These are phyloP conservation scores for Clarias pachynema DNA, from an alignment of 2,797 vertebrate species.

Conservation along the genomic window DNA sequence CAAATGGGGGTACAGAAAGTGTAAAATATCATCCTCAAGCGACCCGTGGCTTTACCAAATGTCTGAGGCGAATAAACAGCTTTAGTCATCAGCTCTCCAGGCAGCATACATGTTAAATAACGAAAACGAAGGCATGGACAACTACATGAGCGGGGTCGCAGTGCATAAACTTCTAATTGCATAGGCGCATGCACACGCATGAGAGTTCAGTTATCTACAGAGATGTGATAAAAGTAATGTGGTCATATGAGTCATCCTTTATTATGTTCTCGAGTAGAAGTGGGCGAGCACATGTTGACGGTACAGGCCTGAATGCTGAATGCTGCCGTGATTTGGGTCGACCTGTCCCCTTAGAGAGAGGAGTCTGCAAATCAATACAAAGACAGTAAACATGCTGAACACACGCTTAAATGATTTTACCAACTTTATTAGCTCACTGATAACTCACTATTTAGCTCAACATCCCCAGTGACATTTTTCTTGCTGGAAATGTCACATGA, in stretches of 20 bases:
- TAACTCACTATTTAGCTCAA: constrained; percentile 31
- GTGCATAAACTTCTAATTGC: constrained; percentile 5
- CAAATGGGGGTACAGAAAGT: constrained; percentile 31
- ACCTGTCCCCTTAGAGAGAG: not conserved
- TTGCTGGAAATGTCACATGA: constrained; percentile 34
- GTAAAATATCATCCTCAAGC: constrained; percentile 31
- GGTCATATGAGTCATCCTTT: not conserved
- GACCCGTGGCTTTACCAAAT: constrained; percentile 22
- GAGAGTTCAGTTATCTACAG: not conserved
- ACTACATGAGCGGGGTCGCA: not conserved
- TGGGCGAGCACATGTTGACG: not conserved
- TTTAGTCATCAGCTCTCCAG: constrained; percentile 33
- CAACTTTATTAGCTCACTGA: constrained; percentile 23
- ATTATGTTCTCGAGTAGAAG: not conserved
- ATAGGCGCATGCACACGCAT: not conserved
- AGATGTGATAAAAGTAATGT: not conserved
- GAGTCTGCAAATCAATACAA: constrained; percentile 3
- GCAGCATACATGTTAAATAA: not conserved
- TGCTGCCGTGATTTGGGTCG: not conserved
- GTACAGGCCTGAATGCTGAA: not conserved
- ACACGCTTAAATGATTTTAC: constrained; percentile 27
- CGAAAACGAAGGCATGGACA: not conserved
- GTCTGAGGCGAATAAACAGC: constrained; percentile 21
- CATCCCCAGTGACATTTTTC: constrained; percentile 28
- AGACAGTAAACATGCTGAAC: constrained; percentile 7